Conservation (phyloP, 2,113 vertebrate genomes). For the Rhodinocichla rosea region DNA sequence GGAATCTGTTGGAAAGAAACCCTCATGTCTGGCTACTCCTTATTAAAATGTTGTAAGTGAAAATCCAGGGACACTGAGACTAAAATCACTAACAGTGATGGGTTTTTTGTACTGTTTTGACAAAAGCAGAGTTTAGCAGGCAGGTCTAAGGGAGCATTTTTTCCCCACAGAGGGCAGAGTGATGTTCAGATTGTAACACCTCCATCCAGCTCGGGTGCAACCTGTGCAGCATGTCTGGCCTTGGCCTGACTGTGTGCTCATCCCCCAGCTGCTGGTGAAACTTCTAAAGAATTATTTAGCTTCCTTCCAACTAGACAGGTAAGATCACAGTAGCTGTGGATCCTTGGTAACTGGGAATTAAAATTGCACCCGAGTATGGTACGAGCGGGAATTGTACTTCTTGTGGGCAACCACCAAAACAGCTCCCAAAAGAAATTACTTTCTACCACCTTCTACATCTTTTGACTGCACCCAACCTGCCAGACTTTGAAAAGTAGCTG, state of each 20-base stretch:
- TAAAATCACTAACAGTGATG: background rate
- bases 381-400: background rate
- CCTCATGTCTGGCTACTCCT: background rate
- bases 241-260: background rate
- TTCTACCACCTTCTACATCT: background rate
- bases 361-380: background rate
- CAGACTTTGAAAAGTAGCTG: background rate
- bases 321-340: fast-evolving
- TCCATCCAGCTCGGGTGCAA: background rate
- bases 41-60: background rate
- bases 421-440: background rate
- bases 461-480: background rate
- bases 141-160: background rate
- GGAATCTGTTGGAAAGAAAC: background rate
- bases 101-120: background rate
- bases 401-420: background rate
- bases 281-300: background rate
- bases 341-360: background rate
- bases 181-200: background rate
- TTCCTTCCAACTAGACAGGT: background rate
- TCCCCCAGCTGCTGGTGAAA: background rate
- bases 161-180: background rate
- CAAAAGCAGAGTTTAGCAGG: background rate
- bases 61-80: background rate
- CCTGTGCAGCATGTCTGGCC: background rate